Percentiles rank a stretch among this genome's conserved stretches.
These are phyloP conservation scores for Drosophila melanosoma DNA, from an alignment of 2,888 invertebrate genomes.

Conservation along the genomic window DNA sequence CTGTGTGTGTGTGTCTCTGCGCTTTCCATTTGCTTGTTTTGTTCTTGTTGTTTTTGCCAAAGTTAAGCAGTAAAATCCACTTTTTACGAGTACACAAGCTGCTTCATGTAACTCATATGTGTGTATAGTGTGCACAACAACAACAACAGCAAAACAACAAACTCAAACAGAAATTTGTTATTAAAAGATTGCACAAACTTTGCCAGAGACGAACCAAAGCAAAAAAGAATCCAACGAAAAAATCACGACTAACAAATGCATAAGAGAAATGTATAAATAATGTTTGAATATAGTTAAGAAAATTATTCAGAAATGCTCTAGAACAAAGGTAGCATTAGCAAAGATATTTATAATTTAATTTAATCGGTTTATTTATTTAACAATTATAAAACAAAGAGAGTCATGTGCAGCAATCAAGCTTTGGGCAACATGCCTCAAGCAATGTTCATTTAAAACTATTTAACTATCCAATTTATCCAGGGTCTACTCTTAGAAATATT, in stretches of 20 bases:
- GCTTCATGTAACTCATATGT: constrained; percentile 54
- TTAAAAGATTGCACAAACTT: constrained; percentile 50
- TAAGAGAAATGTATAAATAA: background rate
- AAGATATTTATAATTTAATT: background rate
- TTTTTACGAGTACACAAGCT: constrained; percentile 70
- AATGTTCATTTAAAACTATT: background rate
- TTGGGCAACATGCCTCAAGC: no score
- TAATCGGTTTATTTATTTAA: background rate
- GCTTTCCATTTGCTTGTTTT: constrained; percentile 72
- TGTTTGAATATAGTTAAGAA: background rate
- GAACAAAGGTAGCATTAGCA: background rate
- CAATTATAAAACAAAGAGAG: background rate
- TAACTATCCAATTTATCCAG: background rate
- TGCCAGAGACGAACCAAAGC: constrained; percentile 36
- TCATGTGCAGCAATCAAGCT: no score
- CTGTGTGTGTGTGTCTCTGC: constrained; percentile 26
- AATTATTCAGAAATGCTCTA: background rate
- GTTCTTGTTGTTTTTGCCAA: constrained; percentile 63
- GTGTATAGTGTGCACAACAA: constrained; percentile 17
- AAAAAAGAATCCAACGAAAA: background rate
- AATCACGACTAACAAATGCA: constrained; percentile 18
- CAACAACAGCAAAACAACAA: constrained; percentile 17
- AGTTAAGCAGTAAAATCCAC: constrained; percentile 78
- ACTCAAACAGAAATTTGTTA: constrained; percentile 59
- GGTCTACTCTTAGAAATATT: no score